These are phyloP conservation scores for Argyrosomus regius DNA, from an alignment of 2,797 vertebrate species.

Conservation along the genomic window DNA sequence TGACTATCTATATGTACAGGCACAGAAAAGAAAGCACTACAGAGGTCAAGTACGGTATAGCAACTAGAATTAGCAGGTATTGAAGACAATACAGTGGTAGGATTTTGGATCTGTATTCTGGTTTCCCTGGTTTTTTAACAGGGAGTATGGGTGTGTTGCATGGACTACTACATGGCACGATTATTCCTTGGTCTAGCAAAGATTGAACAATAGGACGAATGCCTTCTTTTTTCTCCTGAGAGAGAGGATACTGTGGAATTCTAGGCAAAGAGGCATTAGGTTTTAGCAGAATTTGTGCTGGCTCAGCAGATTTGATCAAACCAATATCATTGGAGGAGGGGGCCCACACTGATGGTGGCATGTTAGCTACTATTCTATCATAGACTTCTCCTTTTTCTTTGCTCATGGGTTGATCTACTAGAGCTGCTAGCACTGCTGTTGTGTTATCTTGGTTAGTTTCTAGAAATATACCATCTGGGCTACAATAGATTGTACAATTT, in stretches of 20 bases:
- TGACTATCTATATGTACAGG: neutral
- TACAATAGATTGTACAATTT: neutral
- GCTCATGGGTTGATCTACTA: neutral
- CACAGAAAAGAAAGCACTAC: neutral
- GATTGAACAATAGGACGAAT: neutral
- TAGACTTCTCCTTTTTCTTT: neutral
- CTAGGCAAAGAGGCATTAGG: neutral
- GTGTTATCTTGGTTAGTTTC: neutral
- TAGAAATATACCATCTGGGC: neutral
- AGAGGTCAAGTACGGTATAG: neutral
- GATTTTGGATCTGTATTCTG: neutral
- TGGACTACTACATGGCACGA: neutral
- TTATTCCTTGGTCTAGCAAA: neutral
- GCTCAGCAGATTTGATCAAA: neutral
- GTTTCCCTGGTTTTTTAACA: neutral
- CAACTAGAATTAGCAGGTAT: neutral
- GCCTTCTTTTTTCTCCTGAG: neutral
- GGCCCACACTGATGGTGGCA: too few relatives aligned
- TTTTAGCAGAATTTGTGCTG: neutral
- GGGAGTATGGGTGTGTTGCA: neutral
- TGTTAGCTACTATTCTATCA: neutral
- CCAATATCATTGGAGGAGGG: neutral
- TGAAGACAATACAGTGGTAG: neutral
- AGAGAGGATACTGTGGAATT: neutral
- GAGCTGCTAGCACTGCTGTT: neutral